A percentile compares a stretch with the other conserved stretches of the same genome.
Conservation (phyloP, 2,888 invertebrate species). For the Gastracanthus pulcherrimus region DNA sequence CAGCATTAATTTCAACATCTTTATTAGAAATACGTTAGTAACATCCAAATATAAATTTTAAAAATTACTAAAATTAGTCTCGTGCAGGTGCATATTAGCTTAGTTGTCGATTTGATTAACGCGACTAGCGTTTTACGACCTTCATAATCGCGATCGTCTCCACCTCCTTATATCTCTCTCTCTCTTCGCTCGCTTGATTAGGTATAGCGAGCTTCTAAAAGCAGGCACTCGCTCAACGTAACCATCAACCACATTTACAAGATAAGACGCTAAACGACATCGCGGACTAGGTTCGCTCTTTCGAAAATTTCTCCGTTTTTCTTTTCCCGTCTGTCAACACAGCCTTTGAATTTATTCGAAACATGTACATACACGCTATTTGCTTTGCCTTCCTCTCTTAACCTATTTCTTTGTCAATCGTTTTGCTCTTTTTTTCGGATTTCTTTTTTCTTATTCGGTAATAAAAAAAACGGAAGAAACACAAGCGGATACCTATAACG, state of each 20-base stretch:
- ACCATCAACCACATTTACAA: not conserved
- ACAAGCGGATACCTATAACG: conserved; percentile 22
- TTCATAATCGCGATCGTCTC: not conserved
- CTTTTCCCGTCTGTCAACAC: conserved; percentile 22
- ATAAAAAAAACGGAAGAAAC: conserved; percentile 35
- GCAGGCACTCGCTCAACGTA: conserved; percentile 31
- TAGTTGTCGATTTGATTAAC: not conserved
- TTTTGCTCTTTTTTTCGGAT: not conserved
- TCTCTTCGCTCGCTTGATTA: conserved; percentile 5
- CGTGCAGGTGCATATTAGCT: too few species aligned
- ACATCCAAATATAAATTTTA: not conserved
- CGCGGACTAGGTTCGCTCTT: not conserved
- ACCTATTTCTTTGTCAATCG: not conserved
- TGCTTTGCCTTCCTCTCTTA: not conserved
- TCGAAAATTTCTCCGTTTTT: not conserved
- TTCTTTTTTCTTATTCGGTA: not conserved
- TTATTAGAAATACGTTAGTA: too few species aligned
- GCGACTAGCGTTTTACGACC: too few species aligned
- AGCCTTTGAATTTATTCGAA: conserved; percentile 47
- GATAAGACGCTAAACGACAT: not conserved
- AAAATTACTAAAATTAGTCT: not conserved
- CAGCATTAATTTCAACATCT: too few species aligned
- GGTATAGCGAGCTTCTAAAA: conserved; percentile 14
- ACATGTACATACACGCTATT: not conserved
- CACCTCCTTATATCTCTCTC: not conserved